Evolutionary conservation across 2,113 vertebrate species (phyloP), one percentile per base, ranked within the genome.

Genomic region (Xyliphius kryptos): DNA sequence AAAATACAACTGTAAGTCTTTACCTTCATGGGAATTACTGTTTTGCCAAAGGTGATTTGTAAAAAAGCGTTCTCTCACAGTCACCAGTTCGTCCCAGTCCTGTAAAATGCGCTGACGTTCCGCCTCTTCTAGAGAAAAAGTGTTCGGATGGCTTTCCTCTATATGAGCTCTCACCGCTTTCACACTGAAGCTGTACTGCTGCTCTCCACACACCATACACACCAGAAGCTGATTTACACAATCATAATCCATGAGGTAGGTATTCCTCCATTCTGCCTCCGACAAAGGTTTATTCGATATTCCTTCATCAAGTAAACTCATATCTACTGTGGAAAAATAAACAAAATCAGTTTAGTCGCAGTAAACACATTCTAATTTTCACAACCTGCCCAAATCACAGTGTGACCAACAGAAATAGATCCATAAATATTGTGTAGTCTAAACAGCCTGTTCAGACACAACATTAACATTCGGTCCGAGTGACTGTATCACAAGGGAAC

Each of bases 171-270:
- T 78, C 0, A 87, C 90, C 0, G 72, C 88, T 44, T 85, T 85
- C 3, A 86, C 79, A 0, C 81, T 87, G 36, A 88, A 86, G 1
- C 77, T 76, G 68, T 71, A 85, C 77, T 91, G 88, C 74, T 86
- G 80, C 13, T 89, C 86, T 1, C 91, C 91, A 6, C 91, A 93
- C 57, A 92, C 90, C 89, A 92, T 91, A 75, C 91, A 93, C 75
- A 93, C 88, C 2, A 86, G 72, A 68, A 88, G 83, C 73, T 89
- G 87, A 60, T 87, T 87, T 63, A 86, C 82, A 0, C 89, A 86
- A 72, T 91, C 88, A 7, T 77, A 86, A 60, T 90, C 91, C 83
- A 93, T 90, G 72, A 92, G 84, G 82, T 89, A 92, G 55, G 76
- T 67, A 59, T 46, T 79, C 76, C 86, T 82, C 87, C 87, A 89